Evolutionary conservation across 2,797 vertebrate genomes (phyloP).

Genomic region (Ciconia nigra): DNA sequence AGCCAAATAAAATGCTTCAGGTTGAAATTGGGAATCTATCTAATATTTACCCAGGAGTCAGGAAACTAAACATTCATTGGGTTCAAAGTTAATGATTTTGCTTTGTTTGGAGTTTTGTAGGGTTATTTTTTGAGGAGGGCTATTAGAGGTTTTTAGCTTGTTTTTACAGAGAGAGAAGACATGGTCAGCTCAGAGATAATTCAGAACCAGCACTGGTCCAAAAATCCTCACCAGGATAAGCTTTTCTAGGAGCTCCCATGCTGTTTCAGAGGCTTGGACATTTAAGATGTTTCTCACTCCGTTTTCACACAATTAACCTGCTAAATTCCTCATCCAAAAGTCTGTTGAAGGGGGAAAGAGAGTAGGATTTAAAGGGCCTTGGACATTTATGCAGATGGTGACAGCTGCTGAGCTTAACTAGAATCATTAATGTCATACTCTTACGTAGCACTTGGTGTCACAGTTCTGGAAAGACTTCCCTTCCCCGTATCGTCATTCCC

Average conservation of each 20-base stretch:
- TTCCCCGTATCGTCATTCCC: neutral
- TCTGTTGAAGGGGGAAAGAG: neutral
- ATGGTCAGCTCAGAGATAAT: neutral
- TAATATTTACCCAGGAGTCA: constrained; percentile 55
- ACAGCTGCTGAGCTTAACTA: neutral
- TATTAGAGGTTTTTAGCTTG: neutral
- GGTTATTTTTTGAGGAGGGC: neutral
- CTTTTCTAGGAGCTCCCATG: neutral
- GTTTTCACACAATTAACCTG: neutral
- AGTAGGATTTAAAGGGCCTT: neutral
- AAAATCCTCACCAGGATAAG: neutral
- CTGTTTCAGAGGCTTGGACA: neutral
- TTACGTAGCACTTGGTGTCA: neutral
- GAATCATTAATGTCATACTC: neutral
- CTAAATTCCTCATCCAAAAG: neutral
- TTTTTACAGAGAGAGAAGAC: neutral
- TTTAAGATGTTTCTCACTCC: neutral
- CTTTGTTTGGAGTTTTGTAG: neutral
- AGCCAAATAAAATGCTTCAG: constrained; percentile 63
- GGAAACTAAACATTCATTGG: neutral
- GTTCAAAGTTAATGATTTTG: neutral
- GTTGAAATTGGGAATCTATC: constrained; percentile 58
- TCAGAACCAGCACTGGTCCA: constrained; percentile 64
- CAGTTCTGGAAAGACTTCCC: neutral
- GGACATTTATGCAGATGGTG: neutral